Evolutionary conservation across 2,888 invertebrate genomes (phyloP), one percentile per base, ranked within the genome.

Genomic region (Morpho deidamia): DNA sequence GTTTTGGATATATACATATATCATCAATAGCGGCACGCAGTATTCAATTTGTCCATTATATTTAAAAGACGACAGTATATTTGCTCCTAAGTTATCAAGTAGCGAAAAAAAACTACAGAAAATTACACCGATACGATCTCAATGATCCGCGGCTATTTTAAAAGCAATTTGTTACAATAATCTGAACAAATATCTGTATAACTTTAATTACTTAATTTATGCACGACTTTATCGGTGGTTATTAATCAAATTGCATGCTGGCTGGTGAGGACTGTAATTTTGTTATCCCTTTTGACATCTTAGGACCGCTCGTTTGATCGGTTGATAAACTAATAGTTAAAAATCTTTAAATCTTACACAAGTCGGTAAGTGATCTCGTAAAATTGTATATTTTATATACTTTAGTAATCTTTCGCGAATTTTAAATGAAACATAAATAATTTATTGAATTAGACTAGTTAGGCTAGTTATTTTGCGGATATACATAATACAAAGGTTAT

Each of bases 191-290:
- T 51, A 55, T 55, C 55, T 40, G n/a, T 49, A 49, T 34, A 40
- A 9, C n/a, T 49, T 49, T 55, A 55, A 55, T 55, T 51, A 41
- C 50, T 55, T 55, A 55, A 55, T 55, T 49, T 46, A 55, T 55
- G 45, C 50, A 42, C 34, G 50, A 55, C 55, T 42, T 1, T 55
- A 55, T 55, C 55, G 9, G 9, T 32, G 44, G 46, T 51, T 55
- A 55, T 55, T 55, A 51, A 55, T 50, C 55, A 42, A 50, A 55
- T 51, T 48, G 44, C 35, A 14, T 8, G 9, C 43, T 34, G 32
- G 50, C 38, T 14, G 23, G 42, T 44, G 11, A 44, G 43, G 43
- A 32, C 50, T 33, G 43, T 50, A 50, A 50, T 50, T 50, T 50
- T n/a, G 10, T 38, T 50, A 50, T 50, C 50, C 37, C 42, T 50